phyloP scores from a whole-genome alignment of 2,797 vertebrate genomes.

The Catamblyrhynchus diadema region DNA sequence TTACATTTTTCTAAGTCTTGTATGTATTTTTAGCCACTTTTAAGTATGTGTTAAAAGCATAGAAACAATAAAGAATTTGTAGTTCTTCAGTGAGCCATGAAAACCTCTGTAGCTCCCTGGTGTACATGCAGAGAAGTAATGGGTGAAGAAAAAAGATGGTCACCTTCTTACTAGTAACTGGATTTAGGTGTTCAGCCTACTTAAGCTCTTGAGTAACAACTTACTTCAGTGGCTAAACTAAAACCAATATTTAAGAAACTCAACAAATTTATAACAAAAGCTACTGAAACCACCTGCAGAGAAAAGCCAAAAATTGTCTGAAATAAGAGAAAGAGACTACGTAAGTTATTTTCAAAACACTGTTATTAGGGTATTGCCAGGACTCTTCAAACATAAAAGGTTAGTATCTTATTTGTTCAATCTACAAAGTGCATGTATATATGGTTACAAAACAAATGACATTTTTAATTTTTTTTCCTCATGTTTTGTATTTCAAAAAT shows the following conservation, averaged over 20 bases:
- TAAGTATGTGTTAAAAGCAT: constrained; percentile 23
- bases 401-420: neutral
- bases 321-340: neutral
- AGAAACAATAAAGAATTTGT: constrained; percentile 28
- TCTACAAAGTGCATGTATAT: neutral
- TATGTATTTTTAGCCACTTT: constrained; percentile 14
- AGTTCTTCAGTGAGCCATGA: neutral
- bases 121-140: neutral
- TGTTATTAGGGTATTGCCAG: neutral
- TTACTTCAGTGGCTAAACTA: neutral
- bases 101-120: neutral
- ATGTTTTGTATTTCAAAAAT: neutral
- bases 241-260: neutral
- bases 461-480: neutral
- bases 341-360: neutral
- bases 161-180: neutral
- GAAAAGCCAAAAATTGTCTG: neutral
- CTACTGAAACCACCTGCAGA: neutral
- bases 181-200: neutral
- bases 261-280: neutral
- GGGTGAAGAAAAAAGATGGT: neutral
- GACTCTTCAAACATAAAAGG: neutral
- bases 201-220: neutral
- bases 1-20: constrained; percentile 26
- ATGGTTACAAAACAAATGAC: neutral